phyloP scores from a whole-genome alignment of 2,888 invertebrate species.

The Physocephala rufipes region DNA sequence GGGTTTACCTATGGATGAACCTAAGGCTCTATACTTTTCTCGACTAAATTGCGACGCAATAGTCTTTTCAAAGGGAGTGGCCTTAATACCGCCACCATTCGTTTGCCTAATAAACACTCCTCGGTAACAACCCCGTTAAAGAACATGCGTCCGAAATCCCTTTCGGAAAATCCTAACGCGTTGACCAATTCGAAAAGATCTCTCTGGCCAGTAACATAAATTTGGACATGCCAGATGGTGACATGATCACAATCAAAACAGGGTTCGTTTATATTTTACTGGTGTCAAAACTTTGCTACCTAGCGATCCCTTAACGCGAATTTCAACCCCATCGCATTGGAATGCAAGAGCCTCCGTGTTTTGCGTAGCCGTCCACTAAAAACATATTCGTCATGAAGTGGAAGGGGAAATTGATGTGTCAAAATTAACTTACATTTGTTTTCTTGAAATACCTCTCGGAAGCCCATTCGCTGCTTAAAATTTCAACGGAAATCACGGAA shows the following conservation, averaged over 20 bases:
- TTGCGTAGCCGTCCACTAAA: constrained; percentile 54
- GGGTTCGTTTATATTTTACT: not conserved
- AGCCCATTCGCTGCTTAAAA: not conserved
- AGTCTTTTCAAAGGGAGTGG: not conserved
- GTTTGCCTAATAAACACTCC: too few relatives aligned
- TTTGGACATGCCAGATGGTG: not conserved
- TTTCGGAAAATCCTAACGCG: too few relatives aligned
- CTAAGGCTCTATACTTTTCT: not conserved
- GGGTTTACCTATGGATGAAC: not conserved
- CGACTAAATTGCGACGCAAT: constrained; percentile 8
- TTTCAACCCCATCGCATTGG: too few relatives aligned
- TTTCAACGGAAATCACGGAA: constrained; percentile 5
- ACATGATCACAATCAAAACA: too few relatives aligned
- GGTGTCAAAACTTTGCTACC: not conserved
- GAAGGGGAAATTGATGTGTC: constrained; percentile 55
- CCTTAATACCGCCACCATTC: too few relatives aligned
- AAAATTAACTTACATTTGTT: constrained; percentile 67
- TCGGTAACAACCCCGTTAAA: too few relatives aligned
- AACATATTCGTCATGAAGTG: constrained; percentile 41
- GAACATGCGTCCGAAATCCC: too few relatives aligned
- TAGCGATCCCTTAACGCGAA: too few relatives aligned
- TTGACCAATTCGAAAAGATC: too few relatives aligned
- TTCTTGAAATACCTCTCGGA: constrained; percentile 58
- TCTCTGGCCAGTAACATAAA: too few relatives aligned
- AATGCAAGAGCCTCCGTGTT: constrained; percentile 14